phyloP scores from a whole-genome alignment of 2,113 vertebrate species.

The Lanius collurio region DNA sequence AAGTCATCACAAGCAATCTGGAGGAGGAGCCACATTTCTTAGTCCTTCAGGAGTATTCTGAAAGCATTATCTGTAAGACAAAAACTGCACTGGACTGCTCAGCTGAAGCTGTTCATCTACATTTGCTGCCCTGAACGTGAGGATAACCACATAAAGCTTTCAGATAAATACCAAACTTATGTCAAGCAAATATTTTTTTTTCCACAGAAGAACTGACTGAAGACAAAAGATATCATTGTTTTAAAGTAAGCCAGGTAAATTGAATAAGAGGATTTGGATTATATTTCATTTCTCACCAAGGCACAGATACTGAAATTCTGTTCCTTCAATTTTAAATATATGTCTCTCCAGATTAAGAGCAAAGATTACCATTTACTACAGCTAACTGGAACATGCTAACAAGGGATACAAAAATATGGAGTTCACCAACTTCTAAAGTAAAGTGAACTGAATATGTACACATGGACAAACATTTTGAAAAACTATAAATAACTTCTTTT shows the following conservation, averaged over 20 bases:
- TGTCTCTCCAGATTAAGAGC: background rate
- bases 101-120: background rate
- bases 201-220: background rate
- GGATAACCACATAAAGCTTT: background rate
- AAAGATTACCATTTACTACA: background rate
- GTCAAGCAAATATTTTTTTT: background rate
- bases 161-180: background rate
- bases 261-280: conserved; percentile 44
- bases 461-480: background rate
- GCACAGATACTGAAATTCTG: conserved; percentile 30
- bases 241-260: conserved; percentile 38
- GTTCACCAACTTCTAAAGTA: background rate
- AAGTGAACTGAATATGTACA: background rate
- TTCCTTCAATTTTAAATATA: conserved; percentile 4
- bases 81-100: background rate
- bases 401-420: background rate
- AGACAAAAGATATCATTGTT: conserved; percentile 15
- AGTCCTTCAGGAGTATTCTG: background rate
- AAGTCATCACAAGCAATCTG: background rate
- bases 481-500: background rate
- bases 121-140: background rate
- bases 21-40: background rate
- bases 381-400: background rate
- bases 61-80: background rate
- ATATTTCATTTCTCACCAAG: conserved; percentile 40